Conservation (phyloP, 2,113 vertebrate genomes). For the Arizona elegans region DNA sequence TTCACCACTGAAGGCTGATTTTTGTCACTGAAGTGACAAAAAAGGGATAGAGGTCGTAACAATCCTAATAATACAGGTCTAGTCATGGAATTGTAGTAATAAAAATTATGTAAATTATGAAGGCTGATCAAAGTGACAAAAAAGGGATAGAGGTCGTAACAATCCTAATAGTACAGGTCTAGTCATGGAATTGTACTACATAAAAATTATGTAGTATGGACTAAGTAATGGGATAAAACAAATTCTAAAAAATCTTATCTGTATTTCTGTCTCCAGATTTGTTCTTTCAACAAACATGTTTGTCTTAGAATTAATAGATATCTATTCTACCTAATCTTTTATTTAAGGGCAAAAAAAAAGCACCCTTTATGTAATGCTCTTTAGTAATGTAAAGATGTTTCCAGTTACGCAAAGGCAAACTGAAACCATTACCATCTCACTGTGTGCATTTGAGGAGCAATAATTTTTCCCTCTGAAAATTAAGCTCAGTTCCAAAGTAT, state of each 20-base stretch:
- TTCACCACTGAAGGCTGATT: constrained; percentile 70
- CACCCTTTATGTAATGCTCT: not conserved
- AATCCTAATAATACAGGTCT: constrained; percentile 59
- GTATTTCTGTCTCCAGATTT: not conserved
- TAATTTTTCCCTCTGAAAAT: not conserved
- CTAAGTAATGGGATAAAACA: not conserved
- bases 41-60: constrained; percentile 59
- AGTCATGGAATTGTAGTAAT: constrained; percentile 26
- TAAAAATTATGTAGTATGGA: not conserved
- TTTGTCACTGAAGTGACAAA: constrained; percentile 76
- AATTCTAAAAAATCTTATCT: not conserved
- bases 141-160: constrained; percentile 59
- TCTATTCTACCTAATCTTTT: not conserved
- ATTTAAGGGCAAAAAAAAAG: not conserved
- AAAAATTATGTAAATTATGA: constrained; percentile 38
- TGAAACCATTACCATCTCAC: not conserved
- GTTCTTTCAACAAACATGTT: not conserved
- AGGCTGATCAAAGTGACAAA: constrained; percentile 73
- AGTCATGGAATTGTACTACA: constrained; percentile 23
- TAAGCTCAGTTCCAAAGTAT: not conserved
- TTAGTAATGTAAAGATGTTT: not conserved
- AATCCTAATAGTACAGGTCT: constrained; percentile 59
- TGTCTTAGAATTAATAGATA: not conserved
- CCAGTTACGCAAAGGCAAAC: not conserved
- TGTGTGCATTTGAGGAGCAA: not conserved